Evolutionary conservation across 2,888 invertebrate genomes (phyloP), one percentile per base, ranked within the genome.

Genomic region (Catocala nupta): DNA sequence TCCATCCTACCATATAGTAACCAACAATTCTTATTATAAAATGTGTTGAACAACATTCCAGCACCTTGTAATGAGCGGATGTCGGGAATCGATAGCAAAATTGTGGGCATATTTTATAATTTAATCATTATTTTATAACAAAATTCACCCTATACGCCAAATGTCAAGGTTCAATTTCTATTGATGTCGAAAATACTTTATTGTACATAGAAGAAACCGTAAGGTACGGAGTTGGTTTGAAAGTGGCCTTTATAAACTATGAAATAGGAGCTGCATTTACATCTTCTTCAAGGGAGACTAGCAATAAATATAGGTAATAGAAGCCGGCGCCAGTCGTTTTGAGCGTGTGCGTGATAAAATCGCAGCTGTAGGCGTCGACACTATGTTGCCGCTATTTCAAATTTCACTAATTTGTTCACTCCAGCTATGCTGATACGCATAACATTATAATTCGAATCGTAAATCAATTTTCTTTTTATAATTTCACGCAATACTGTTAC

Each of bases 61-160:
- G 79, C 87, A 87, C 86, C 89, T 88, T 91, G 92, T 91, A 92
- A 92, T 91, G 90, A 93, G 89, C 90, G 91, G 92, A 91, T 89
- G 91, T 90, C 90, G 89, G 87, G 90, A 84, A 90, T 89, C 90
- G 92, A 92, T 91, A 91, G 90, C 89, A 84, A 90, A 91, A 91
- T 90, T 90, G 90, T 88, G 81, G 78, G 86, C 85, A 90, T 90
- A 91, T 89, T 90, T 90, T 91, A 90, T 86, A 86, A 86, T 86
- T 83, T 83, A 77, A 78, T 68, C 70, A 65, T 55, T 43, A 54
- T 63, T 55, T 33, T 62, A 70, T 54, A 58, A 71, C 42, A 65
- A 84, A 73, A 77, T 73, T 59, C 63, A 77, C 81, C 68, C 65
- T 83, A 81, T 70, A 66, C 43, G 54, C 65, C 63, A 67, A 75